These are phyloP conservation scores for Archivesica marissinica DNA, from an alignment of 1,140 invertebrate species.

Conservation along the genomic window DNA sequence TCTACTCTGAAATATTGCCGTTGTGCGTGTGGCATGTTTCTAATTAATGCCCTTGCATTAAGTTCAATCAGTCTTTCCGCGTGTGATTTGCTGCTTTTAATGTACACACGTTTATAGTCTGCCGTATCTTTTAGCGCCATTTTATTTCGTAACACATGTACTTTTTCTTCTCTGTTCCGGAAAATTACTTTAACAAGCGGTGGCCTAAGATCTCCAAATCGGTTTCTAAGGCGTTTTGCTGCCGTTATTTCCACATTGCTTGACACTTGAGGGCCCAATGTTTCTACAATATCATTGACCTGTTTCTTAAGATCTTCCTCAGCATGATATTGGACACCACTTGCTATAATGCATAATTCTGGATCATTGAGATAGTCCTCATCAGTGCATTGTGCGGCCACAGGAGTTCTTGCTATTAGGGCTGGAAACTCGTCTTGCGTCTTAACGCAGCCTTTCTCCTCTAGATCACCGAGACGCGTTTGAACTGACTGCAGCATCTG, in stretches of 20 bases:
- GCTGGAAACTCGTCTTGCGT: not conserved
- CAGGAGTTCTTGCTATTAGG: not conserved
- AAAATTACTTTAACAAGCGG: conserved; percentile 33
- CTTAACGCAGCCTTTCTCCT: not conserved
- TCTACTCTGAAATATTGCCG: conserved; percentile 26
- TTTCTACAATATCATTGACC: not conserved
- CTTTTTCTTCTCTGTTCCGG: conserved; percentile 9
- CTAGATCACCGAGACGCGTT: not conserved
- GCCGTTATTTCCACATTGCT: not conserved
- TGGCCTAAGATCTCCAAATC: not conserved
- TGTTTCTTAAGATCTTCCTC: not conserved
- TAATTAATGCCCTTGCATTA: conserved; percentile 32
- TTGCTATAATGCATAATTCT: conserved; percentile 3
- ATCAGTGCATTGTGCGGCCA: not conserved
- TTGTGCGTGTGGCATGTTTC: conserved; percentile 43
- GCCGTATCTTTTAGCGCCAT: not conserved
- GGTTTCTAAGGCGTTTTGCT: not conserved
- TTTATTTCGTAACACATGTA: conserved; percentile 25
- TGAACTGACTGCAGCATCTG: not conserved
- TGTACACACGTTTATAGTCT: conserved; percentile 31
- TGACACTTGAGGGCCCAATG: not conserved
- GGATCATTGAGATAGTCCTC: not conserved
- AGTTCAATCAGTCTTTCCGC: conserved; percentile 39
- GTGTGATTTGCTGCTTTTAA: conserved; percentile 37
- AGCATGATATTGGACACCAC: not conserved